Evolutionary conservation across 1,140 invertebrate species (phyloP), one percentile per base, ranked within the genome.

Genomic region (Coenobita brevimanus): DNA sequence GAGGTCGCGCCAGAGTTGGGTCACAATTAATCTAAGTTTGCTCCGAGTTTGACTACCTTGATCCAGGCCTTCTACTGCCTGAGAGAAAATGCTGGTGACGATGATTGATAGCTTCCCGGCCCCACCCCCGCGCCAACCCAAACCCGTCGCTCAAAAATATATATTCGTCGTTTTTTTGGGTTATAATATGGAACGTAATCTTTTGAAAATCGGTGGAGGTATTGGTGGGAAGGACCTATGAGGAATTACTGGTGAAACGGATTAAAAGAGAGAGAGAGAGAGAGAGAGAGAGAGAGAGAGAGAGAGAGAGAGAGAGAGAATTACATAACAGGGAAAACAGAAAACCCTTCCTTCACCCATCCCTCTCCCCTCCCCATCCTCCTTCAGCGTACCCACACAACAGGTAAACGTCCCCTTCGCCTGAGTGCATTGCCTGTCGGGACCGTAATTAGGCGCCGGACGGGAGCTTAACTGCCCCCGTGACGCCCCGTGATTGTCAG

Each of bases 21-120:
- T 73, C 21, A 73, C 76, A 80, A 80, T 87, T 87, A 87, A 87
- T 87, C 85, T 87, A 80, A 87, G 57, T 81, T 87, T 81, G 64
- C 75, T n/a, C 85, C 71, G 36, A 75, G 82, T 87, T 87, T 87
- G 85, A 81, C 75, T 87, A 87, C 85, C 75, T 87, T 81, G 67
- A 87, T 87, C 85, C 78, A 36, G 46, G 60, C 76, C 78, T 87
- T 87, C 82, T 87, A 80, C 73, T 69, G 78, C 64, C 36, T 50
- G 15, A 17, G 24, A 43, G 82, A 78, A 85, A 78, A 78, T 57
- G 71, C 30, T 64, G 36, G 33, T 80, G 85, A 87, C 78, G 76
- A 80, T 87, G 73, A 87, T 54, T 79, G 76, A 87, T 87, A 30
- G 43, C 17, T 36, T 50, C 33, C 13, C 73, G 21, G 13, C 33